Evolutionary conservation across 2,888 invertebrate species (phyloP), one percentile per base, ranked within the genome.

Genomic region (Sesia bembeciformis): DNA sequence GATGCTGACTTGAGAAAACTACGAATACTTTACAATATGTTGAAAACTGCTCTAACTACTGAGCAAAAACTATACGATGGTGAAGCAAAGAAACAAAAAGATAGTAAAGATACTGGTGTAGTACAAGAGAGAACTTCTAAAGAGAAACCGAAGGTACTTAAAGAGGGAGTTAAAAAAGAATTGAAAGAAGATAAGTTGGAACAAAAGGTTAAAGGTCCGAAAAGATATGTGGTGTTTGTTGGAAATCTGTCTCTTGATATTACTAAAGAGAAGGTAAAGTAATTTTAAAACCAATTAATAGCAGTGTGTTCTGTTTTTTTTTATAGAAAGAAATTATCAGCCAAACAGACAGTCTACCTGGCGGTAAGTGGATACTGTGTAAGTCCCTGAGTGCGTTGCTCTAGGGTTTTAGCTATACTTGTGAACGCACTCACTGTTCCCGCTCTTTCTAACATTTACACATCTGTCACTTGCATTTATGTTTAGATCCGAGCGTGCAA

Each of bases 191-290:
- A 64, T 6, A 67, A 68, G 8, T 61, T 54, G 7, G 58, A 57
- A 23, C 4, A 53, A 52, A 76, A 76, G 61, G 62, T 65, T 0
- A 81, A 76, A 56, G 81, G 84, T 0, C 78, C 83, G 0, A 89
- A 88, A 58, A 72, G 90, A 79, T 90, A 89, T 76, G 82, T 90
- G 3, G 88, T 87, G 39, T 90, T 90, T 64, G 59, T 90, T 40
- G 90, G 90, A 0, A 90, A 90, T 60, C 63, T 90, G 40, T 84
- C 89, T 0, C 62, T 79, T 8, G 74, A 78, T 60, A 60, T 83
- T 51, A 66, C 71, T 55, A 83, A 81, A 56, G 80, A 83, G 50
- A 77, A 71, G 72, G 90, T 90, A 60, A 62, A 23, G 23, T 23
- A 23, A 23, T 23, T 23, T 23, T 23, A 23, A 23, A 23, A 64